These are phyloP conservation scores for Catharus bicknelli DNA, from an alignment of 2,113 vertebrate genomes.

Conservation along the genomic window DNA sequence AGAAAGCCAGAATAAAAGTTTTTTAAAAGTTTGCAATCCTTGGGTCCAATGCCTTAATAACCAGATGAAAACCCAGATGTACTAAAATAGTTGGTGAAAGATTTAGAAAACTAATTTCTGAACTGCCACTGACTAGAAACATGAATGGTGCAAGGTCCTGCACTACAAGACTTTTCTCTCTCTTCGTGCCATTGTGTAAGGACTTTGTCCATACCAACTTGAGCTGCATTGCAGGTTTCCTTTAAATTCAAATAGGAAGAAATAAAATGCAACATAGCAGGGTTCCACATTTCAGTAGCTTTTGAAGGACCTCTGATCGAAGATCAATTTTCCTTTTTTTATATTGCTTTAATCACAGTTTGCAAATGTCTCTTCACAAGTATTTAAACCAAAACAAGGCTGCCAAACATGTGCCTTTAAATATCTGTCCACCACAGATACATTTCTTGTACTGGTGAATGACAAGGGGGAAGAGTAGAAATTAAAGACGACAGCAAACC, in stretches of 20 bases:
- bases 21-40: neutral
- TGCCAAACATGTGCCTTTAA: neutral
- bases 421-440: neutral
- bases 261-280: neutral
- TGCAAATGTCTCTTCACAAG: neutral
- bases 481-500: neutral
- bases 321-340: neutral
- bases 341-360: neutral
- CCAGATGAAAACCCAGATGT: neutral
- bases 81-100: neutral
- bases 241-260: neutral
- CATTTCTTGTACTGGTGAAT: neutral
- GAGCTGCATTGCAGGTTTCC: neutral
- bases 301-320: neutral
- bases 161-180: neutral
- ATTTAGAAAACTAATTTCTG: constrained; percentile 1
- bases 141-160: neutral
- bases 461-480: neutral
- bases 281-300: neutral
- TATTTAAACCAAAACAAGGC: neutral
- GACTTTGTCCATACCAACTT: neutral
- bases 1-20: neutral
- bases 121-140: neutral
- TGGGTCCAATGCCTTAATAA: neutral
- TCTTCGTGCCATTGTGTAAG: neutral